Evolutionary conservation across 2,113 vertebrate species (phyloP).

Genomic region (Psettodes erumei): DNA sequence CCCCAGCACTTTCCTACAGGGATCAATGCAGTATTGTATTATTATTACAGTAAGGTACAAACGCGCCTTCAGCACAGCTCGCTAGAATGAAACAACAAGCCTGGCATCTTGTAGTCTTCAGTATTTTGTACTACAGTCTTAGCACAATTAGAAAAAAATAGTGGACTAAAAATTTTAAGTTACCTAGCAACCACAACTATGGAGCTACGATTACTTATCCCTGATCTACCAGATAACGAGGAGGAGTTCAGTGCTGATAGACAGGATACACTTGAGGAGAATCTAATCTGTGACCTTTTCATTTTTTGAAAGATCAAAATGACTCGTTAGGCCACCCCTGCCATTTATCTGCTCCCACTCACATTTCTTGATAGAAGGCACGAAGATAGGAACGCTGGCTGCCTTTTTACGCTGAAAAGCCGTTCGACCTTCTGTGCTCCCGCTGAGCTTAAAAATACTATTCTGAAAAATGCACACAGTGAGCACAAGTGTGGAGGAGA

Average conservation of each 20-base stretch:
- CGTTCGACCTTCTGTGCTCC: not conserved
- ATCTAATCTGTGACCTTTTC: constrained; percentile 28
- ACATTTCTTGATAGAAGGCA: not conserved
- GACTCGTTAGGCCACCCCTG: not conserved
- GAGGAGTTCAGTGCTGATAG: not conserved
- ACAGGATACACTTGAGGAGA: not conserved
- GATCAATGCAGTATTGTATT: not conserved
- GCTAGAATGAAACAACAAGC: not conserved
- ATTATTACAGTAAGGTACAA: not conserved
- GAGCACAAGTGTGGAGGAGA: not conserved
- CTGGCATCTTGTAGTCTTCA: not conserved
- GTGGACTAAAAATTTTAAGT: constrained; percentile 19
- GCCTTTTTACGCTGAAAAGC: not conserved
- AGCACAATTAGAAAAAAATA: not conserved
- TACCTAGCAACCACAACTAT: constrained; percentile 38
- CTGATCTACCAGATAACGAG: not conserved
- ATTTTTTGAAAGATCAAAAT: not conserved
- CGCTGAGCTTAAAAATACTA: not conserved
- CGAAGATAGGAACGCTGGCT: not conserved
- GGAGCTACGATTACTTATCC: not conserved
- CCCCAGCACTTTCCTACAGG: not conserved
- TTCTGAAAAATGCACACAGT: not conserved
- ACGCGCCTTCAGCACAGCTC: not conserved
- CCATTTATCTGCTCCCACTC: constrained; percentile 1
- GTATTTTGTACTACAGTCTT: not conserved